phyloP scores from a whole-genome alignment of 1,140 invertebrate species.

The Diabrotica virgifera region DNA sequence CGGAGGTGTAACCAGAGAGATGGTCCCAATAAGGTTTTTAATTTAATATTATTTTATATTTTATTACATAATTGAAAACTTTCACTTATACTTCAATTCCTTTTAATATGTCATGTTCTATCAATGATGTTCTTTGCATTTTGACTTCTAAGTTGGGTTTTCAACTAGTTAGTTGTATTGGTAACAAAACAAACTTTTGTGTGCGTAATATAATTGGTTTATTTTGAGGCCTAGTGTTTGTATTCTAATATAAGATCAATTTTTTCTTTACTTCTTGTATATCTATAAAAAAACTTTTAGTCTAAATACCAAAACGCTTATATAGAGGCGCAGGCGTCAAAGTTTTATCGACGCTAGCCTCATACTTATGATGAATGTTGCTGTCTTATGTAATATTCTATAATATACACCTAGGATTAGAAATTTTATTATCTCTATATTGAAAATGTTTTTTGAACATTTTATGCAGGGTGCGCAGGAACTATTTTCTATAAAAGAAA shows the following conservation, averaged over 20 bases:
- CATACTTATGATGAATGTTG: slow-evolving; percentile 32
- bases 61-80: too few relatives aligned
- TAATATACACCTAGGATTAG: slow-evolving; percentile 19
- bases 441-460: slow-evolving; percentile 27
- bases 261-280: too few relatives aligned
- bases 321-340: slow-evolving; percentile 24
- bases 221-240: too few relatives aligned
- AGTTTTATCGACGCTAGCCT: slow-evolving; percentile 19
- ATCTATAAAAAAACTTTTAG: slow-evolving; percentile 6
- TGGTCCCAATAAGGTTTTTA: too few relatives aligned
- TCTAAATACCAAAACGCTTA: slow-evolving; percentile 28
- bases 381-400: slow-evolving; percentile 28
- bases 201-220: slow-evolving; percentile 5
- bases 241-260: too few relatives aligned
- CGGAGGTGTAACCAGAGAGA: too few relatives aligned
- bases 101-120: too few relatives aligned
- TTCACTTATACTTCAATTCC: too few relatives aligned
- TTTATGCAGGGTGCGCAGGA: slow-evolving; percentile 9
- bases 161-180: too few relatives aligned
- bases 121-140: slow-evolving; percentile 21
- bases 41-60: too few relatives aligned
- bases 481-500: neutral
- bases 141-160: slow-evolving; percentile 1
- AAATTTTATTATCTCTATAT: slow-evolving; percentile 22
- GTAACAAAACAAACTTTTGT: too few relatives aligned